Evolutionary conservation across 2,113 vertebrate genomes (phyloP), one percentile per base, ranked within the genome.

Genomic region (Pachycephala philippinensis): DNA sequence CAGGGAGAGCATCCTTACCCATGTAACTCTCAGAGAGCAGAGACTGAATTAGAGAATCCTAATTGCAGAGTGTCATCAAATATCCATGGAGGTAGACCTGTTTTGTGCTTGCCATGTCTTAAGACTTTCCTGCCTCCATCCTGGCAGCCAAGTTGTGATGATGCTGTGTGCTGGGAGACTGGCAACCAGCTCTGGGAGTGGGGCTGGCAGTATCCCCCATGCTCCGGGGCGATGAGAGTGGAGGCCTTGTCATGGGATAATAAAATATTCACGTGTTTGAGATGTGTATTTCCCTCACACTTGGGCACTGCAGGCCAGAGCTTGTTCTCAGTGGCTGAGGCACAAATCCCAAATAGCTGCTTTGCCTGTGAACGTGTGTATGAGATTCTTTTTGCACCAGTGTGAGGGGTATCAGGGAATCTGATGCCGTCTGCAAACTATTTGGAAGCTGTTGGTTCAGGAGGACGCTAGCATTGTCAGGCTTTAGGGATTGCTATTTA

Each of bases 401-500:
- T n/a, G 30, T 24, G 37, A 89, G 81, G 87, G 28, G 15, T 60
- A 50, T 60, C 35, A 42, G 57, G 61, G 37, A 91, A 71, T 47
- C 23, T 91, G 84, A 93, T 10, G 4, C 66, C 57, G 76, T 84
- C 60, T 64, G 47, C 30, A 54, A 78, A 86, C 44, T 86, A 11
- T 59, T 65, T 76, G 42, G 75, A 88, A 79, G 30, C 26, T 94
- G 45, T 42, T 83, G 35, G 3, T 45, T 96, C 49, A 77, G 57
- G 49, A 82, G 37, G 15, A 93, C n/a, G 20, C 18, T 56, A 18
- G 26, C 18, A 61, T 23, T 85, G 74, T 16, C 35, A 76, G 40
- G 23, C 61, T 93, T 24, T 65, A 72, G 59, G 35, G 54, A 47
- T 64, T 81, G 42, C 35, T 91, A 61, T 97, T 96, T 95, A 71